Conservation (phyloP, 1,140 invertebrate species). For the Pseudomyrmex concolor region DNA sequence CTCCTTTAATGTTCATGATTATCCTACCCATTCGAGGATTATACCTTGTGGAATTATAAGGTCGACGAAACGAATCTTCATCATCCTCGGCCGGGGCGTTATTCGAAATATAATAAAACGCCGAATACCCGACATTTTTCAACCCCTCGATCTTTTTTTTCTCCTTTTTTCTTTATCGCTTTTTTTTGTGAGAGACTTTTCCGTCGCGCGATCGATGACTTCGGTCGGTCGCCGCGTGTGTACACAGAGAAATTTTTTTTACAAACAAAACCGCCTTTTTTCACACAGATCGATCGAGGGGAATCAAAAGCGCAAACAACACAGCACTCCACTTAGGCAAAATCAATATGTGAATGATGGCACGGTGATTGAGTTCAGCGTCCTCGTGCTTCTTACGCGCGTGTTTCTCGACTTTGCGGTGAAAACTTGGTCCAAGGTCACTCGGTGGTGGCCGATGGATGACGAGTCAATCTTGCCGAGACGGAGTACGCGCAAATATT, state of each 20-base stretch:
- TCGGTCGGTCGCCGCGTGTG: too few relatives aligned
- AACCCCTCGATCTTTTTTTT: conserved; percentile 4
- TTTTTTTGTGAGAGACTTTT: background rate
- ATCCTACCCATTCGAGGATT: conserved; percentile 66
- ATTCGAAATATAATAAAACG: conserved; percentile 54
- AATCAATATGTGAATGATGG: conserved; percentile 77
- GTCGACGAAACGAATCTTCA: conserved; percentile 65
- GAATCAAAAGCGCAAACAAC: conserved; percentile 53
- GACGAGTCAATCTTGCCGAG: conserved; percentile 39
- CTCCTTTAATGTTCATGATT: conserved; percentile 69
- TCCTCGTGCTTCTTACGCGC: conserved; percentile 51
- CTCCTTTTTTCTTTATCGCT: background rate
- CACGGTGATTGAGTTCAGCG: conserved; percentile 65
- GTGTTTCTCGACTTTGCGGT: conserved; percentile 43
- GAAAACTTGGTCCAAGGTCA: conserved; percentile 69
- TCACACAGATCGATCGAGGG: too few relatives aligned
- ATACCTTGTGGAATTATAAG: conserved; percentile 67
- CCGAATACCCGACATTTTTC: conserved; percentile 17
- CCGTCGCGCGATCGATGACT: conserved; percentile 11
- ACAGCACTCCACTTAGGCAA: conserved; percentile 76
- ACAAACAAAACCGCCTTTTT: too few relatives aligned
- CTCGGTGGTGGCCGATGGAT: conserved; percentile 55
- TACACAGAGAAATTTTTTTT: too few relatives aligned
- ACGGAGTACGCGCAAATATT: conserved; percentile 68
- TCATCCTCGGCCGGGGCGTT: conserved; percentile 14